Evolutionary conservation across 1,140 invertebrate genomes (phyloP).

Genomic region (Trachymyrmex septentrionalis): DNA sequence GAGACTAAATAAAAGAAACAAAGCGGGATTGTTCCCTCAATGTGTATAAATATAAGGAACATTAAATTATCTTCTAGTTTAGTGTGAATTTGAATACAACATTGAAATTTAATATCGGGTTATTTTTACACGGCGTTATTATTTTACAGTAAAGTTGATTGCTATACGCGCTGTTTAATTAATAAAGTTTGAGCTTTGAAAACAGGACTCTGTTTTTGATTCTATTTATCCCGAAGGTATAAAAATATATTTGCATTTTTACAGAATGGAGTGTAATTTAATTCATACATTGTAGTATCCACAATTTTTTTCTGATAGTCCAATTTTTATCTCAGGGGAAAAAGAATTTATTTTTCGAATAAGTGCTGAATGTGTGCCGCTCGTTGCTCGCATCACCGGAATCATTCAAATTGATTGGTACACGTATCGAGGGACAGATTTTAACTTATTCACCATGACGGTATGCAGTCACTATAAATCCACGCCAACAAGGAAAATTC

Average conservation of each 20-base stretch:
- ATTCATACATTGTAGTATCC: background rate
- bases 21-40: background rate
- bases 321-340: conserved; percentile 10
- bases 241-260: conserved; percentile 8
- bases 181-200: conserved; percentile 12
- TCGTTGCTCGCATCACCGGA: background rate
- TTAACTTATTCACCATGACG: conserved; percentile 16
- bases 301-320: background rate
- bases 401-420: background rate
- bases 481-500: conserved; percentile 11
- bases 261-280: background rate
- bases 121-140: background rate
- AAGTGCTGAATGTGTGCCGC: background rate
- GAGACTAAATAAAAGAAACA: background rate
- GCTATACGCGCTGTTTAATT: conserved; percentile 32
- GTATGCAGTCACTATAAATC: conserved; percentile 16
- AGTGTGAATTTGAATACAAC: background rate
- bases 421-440: background rate
- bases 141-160: conserved; percentile 21
- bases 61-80: conserved; percentile 7
- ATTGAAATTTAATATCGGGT: conserved; percentile 27
- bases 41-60: background rate
- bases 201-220: background rate
- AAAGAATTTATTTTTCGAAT: conserved; percentile 1
- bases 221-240: conserved; percentile 1